phyloP scores from a whole-genome alignment of 2,888 invertebrate genomes.

The Chaetoderma sp. region DNA sequence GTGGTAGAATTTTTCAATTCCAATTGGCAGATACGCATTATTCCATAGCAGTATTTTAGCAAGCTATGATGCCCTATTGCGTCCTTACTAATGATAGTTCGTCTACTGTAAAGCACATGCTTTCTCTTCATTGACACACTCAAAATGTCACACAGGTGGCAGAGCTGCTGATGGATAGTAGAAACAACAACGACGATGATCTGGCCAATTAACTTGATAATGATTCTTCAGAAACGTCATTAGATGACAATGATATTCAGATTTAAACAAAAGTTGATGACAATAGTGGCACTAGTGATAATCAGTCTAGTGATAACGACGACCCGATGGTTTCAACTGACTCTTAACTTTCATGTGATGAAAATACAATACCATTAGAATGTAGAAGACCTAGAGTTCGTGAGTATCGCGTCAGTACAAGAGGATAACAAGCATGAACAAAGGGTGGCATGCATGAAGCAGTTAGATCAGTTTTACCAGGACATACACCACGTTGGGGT shows the following conservation, averaged over 20 bases:
- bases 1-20: not conserved
- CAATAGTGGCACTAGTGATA: not conserved
- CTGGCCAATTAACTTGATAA: no score
- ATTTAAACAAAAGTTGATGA: no score
- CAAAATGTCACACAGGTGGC: not conserved
- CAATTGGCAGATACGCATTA: not conserved
- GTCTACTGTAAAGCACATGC: no score
- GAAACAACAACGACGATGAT: not conserved
- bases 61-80: no score
- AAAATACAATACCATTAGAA: not conserved
- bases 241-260: not conserved
- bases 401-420: not conserved
- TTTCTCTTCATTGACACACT: no score
- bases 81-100: no score
- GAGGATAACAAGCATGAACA: not conserved
- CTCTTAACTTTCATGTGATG: not conserved
- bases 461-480: no score
- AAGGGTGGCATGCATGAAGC: no score
- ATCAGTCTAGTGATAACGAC: not conserved
- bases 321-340: not conserved
- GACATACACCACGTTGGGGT: no score
- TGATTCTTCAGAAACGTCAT: not conserved
- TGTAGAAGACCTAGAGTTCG: not conserved
- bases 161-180: not conserved
- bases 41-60: not conserved